phyloP scores from a whole-genome alignment of 1,140 invertebrate genomes.

The Drosophila nebulosa region DNA sequence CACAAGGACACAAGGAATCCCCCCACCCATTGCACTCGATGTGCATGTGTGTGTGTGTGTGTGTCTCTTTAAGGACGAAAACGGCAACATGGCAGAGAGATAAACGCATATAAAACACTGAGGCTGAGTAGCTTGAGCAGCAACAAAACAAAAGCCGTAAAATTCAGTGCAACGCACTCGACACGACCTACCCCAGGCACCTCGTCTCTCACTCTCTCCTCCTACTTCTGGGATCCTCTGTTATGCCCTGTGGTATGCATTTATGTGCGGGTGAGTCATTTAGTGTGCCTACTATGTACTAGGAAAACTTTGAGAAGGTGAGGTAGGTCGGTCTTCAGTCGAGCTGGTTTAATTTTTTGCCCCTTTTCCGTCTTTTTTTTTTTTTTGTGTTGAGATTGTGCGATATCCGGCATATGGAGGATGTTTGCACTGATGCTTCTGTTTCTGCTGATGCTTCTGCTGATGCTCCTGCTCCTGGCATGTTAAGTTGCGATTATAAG shows the following conservation, averaged over 20 bases:
- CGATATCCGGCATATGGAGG: conserved; percentile 69
- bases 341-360: conserved; percentile 19
- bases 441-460: conserved; percentile 55
- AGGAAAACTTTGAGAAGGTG: conserved; percentile 38
- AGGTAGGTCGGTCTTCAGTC: conserved; percentile 17
- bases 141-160: conserved; percentile 72
- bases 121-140: conserved; percentile 56
- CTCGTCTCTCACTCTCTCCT: background rate
- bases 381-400: conserved; percentile 56
- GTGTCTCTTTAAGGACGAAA: conserved; percentile 10
- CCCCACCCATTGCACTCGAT: conserved; percentile 20
- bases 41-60: background rate
- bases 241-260: conserved; percentile 5
- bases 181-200: conserved; percentile 25
- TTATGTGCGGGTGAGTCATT: conserved; percentile 52
- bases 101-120: conserved; percentile 73
- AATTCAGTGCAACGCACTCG: conserved; percentile 78
- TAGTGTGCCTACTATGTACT: conserved; percentile 52
- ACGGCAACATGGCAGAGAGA: conserved; percentile 39
- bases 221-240: background rate
- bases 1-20: conserved; percentile 75
- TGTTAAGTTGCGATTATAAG: conserved; percentile 79
- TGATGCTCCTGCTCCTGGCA: conserved; percentile 29
- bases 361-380: background rate
- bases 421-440: conserved; percentile 73